phyloP scores from a whole-genome alignment of 2,888 invertebrate genomes.

The Drosophila tanythrix region DNA sequence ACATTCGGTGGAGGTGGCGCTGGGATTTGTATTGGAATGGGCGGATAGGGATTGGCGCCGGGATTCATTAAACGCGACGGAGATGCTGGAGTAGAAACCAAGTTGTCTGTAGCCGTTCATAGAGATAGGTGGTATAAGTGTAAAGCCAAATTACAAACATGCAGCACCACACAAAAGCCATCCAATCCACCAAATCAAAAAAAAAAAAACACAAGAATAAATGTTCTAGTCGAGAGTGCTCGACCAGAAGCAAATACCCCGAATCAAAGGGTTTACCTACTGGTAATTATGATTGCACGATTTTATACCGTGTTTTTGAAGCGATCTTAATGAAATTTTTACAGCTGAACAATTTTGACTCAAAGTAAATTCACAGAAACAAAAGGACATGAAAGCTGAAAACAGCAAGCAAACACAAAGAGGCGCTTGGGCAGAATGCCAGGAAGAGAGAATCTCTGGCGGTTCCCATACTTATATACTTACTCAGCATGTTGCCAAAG shows the following conservation, averaged over 20 bases:
- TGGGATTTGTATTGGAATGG: slow-evolving; percentile 86
- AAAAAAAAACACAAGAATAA: background rate
- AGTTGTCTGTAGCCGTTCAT: slow-evolving; percentile 84
- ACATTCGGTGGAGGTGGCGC: slow-evolving; percentile 87
- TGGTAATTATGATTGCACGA: background rate
- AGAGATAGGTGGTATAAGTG: slow-evolving; percentile 41
- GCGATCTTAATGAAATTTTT: background rate
- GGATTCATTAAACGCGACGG: slow-evolving; percentile 91
- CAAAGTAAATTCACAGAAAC: background rate
- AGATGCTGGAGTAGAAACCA: slow-evolving; percentile 93
- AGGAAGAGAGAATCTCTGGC: too few species aligned
- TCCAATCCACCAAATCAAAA: background rate
- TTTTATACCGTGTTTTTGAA: background rate
- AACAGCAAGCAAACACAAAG: background rate
- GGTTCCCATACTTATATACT: slow-evolving; percentile 71
- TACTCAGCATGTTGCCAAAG: slow-evolving; percentile 85
- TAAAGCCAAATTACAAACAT: slow-evolving; percentile 42
- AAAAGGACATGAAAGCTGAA: background rate
- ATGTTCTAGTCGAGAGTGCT: background rate
- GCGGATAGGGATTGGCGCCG: slow-evolving; percentile 90
- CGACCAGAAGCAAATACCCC: background rate
- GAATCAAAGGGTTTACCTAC: background rate
- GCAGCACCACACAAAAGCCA: slow-evolving; percentile 20
- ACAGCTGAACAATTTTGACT: background rate
- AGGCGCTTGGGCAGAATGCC: background rate